Evolutionary conservation across 2,113 vertebrate species (phyloP).

Genomic region (Anhinga anhinga): DNA sequence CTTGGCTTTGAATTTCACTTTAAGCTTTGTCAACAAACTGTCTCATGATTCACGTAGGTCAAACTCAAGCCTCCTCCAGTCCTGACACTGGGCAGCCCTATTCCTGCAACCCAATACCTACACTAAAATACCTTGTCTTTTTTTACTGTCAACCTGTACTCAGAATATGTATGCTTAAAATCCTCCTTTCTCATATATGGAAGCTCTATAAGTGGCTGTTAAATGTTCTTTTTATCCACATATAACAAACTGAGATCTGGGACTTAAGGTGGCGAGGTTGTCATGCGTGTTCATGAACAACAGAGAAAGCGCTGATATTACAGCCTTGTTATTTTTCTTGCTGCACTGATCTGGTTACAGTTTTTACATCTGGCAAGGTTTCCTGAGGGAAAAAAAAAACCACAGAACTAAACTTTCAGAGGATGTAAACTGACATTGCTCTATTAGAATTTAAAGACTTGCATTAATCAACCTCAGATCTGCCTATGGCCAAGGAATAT

Average conservation of each 20-base stretch:
- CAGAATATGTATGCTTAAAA: not conserved
- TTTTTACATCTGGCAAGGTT: not conserved
- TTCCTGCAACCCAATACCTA: not conserved
- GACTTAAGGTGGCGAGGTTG: not conserved
- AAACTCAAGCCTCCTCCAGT: not conserved
- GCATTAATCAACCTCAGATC: not conserved
- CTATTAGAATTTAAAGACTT: not conserved
- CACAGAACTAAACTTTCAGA: not conserved
- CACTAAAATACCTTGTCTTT: not conserved
- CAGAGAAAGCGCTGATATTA: not conserved
- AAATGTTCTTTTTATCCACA: not conserved
- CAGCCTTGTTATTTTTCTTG: not conserved
- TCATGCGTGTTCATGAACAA: not conserved
- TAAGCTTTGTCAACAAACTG: not conserved
- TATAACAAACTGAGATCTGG: not conserved
- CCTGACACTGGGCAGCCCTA: not conserved
- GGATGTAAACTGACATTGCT: not conserved
- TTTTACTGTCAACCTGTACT: not conserved
- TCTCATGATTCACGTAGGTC: not conserved
- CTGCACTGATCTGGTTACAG: not conserved
- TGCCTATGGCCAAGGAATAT: not conserved
- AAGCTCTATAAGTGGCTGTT: not conserved
- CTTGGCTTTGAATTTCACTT: not conserved
- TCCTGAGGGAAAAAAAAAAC: not conserved
- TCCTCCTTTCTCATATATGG: rapidly evolving